Evolutionary conservation across 2,113 vertebrate species (phyloP), one percentile per base, ranked within the genome.

Genomic region (Callipepla californica): DNA sequence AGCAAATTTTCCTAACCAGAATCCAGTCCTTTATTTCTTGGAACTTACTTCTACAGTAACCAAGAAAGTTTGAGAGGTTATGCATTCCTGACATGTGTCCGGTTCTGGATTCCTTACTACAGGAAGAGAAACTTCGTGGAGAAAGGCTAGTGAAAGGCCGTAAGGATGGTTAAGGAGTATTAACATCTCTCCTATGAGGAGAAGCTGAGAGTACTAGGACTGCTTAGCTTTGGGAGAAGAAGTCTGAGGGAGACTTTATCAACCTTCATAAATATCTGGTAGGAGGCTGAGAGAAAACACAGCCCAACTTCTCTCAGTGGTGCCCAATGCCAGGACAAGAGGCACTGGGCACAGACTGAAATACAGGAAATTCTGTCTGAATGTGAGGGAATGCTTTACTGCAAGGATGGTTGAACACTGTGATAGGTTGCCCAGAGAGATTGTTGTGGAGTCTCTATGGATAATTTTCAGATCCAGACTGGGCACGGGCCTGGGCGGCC

Each of bases 381-480:
- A 23, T 0, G 0, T n/a, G 23, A 25, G 32, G 57, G 28, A 22
- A 26, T 3, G 4, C 4, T 6, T 26, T 57, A 13, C 22, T 63
- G 1, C 9, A 3, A 25, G 11, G 15, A 1, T 80, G 68, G 16
- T 44, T 63, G n/a, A 61, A 28, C 13, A 13, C 26, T 63, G 42
- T 22, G 22, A 34, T 3, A 16, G 4, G 3, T 40, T 68, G 9
- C 28, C 68, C 16, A 23, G n/a, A 40, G 57, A 26, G 10, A 13
- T 32, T 28, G n/a, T 47, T 28, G 28, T 47, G 12, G 38, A 47
- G 7, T 40, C 6, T 36, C 20, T 3, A 3, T 30, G 7, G 1
- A 0, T 58, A 32, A 45, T 2, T 16, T 22, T 58, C 38, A 32
- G 25, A 34, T 32, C 12, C 68, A 59, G 10, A 1, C 22, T 63